Evolutionary conservation across 2,888 invertebrate genomes (phyloP).

Genomic region (Amblyjoppa fuscipennis): DNA sequence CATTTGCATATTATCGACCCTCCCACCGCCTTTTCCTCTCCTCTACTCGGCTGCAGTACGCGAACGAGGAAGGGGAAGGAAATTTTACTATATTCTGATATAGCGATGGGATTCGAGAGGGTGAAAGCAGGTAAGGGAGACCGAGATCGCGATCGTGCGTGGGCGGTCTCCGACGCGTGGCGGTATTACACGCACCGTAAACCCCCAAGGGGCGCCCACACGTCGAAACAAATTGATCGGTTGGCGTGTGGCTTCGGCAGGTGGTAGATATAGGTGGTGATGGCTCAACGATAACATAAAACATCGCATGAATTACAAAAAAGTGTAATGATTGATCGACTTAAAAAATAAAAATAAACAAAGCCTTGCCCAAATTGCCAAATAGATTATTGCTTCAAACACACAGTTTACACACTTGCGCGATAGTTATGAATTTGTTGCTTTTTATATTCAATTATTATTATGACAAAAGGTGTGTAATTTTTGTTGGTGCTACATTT

Average conservation of each 20-base stretch:
- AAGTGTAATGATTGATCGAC: neutral
- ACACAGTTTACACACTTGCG: too few relatives aligned
- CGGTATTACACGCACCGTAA: slow-evolving; percentile 79
- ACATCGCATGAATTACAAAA: neutral
- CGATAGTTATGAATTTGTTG: too few relatives aligned
- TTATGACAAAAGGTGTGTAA: too few relatives aligned
- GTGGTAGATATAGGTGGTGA: slow-evolving; percentile 54
- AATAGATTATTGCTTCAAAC: too few relatives aligned
- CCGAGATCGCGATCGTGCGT: slow-evolving; percentile 61
- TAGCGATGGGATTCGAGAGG: slow-evolving; percentile 45
- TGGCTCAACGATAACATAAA: slow-evolving; percentile 26
- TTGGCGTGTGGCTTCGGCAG: slow-evolving; percentile 53
- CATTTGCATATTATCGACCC: slow-evolving; percentile 76
- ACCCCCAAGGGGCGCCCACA: slow-evolving; percentile 56
- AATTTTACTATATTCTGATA: neutral
- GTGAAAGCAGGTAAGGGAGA: slow-evolving; percentile 58
- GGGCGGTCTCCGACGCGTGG: slow-evolving; percentile 74
- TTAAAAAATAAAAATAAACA: too few relatives aligned
- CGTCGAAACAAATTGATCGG: slow-evolving; percentile 53
- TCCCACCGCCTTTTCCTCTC: neutral
- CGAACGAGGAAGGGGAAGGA: too few relatives aligned
- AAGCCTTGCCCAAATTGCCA: too few relatives aligned
- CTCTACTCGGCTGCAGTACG: too few relatives aligned
- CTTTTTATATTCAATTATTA: too few relatives aligned
- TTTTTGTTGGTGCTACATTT: too few relatives aligned